Evolutionary conservation across 2,888 invertebrate species (phyloP).

Genomic region (Hydrotaea diabolus): DNA sequence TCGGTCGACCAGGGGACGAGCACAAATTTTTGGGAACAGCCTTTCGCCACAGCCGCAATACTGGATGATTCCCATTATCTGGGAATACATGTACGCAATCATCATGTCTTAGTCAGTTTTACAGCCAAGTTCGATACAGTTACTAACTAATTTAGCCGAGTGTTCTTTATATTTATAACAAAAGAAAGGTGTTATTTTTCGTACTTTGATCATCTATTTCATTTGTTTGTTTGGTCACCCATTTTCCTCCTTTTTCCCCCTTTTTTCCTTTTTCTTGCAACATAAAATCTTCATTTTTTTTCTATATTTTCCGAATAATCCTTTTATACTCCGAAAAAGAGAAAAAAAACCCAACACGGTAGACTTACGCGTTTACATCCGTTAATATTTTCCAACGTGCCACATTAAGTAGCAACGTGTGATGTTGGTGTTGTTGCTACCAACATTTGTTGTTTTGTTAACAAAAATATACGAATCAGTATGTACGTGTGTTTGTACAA

Average conservation of each 20-base stretch:
- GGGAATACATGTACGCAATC: too few species aligned
- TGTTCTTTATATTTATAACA: background rate
- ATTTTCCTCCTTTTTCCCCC: slow-evolving; percentile 20
- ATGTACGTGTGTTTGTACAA: slow-evolving; percentile 70
- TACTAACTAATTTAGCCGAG: slow-evolving; percentile 8
- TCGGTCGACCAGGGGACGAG: too few species aligned
- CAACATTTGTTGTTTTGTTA: slow-evolving; percentile 46
- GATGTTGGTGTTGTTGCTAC: slow-evolving; percentile 16
- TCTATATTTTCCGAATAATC: slow-evolving; percentile 54
- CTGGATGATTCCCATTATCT: too few species aligned
- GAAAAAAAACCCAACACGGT: slow-evolving; percentile 42
- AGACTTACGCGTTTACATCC: slow-evolving; percentile 66
- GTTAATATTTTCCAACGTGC: slow-evolving; percentile 64
- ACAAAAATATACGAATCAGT: slow-evolving; percentile 36
- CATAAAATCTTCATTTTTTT: slow-evolving; percentile 39
- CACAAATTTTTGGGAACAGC: too few species aligned
- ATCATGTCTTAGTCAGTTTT: too few species aligned
- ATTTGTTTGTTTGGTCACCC: slow-evolving; percentile 58
- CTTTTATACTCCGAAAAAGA: slow-evolving; percentile 19
- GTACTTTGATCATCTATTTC: slow-evolving; percentile 54
- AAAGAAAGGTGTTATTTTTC: slow-evolving; percentile 50
- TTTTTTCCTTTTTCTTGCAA: background rate
- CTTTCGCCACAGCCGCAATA: too few species aligned
- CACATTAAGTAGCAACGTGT: slow-evolving; percentile 60
- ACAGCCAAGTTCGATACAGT: too few species aligned